Conservation (phyloP, 1,140 invertebrate genomes). For the Nasonia giraulti region DNA sequence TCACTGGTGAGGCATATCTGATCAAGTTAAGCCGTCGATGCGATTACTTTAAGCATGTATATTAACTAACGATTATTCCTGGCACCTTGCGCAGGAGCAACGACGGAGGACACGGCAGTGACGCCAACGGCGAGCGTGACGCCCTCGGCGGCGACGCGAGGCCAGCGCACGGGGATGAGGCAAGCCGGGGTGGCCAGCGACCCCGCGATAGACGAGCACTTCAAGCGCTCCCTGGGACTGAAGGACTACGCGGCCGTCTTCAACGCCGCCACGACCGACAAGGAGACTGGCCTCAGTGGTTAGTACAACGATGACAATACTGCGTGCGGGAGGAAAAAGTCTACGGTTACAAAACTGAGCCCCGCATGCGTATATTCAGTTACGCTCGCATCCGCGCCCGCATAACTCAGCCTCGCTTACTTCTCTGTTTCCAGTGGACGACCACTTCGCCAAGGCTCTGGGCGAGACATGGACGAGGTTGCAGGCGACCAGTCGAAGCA, state of each 20-base stretch:
- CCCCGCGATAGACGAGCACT: constrained; percentile 96
- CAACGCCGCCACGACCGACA: constrained; percentile 74
- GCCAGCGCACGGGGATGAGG: constrained; percentile 67
- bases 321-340: too few species aligned
- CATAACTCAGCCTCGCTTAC: background rate
- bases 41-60: too few species aligned
- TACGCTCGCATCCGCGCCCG: background rate
- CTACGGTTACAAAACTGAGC: background rate
- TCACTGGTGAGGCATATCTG: constrained; percentile 50
- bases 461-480: constrained; percentile 95
- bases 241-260: constrained; percentile 90
- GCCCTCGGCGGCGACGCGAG: constrained; percentile 65
- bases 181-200: constrained; percentile 77
- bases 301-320: constrained; percentile 34
- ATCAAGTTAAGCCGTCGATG: too few species aligned
- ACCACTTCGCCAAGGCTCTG: constrained; percentile 96
- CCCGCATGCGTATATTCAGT: background rate
- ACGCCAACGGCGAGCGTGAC: constrained; percentile 67
- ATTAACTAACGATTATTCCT: background rate
- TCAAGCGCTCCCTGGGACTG: constrained; percentile 89
- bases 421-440: constrained; percentile 79
- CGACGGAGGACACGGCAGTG: constrained; percentile 69
- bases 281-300: constrained; percentile 72
- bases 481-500: constrained; percentile 76
- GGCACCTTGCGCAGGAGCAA: constrained; percentile 61